These are phyloP conservation scores for Ectobius pallidus DNA, from an alignment of 2,888 invertebrate genomes.

Conservation along the genomic window DNA sequence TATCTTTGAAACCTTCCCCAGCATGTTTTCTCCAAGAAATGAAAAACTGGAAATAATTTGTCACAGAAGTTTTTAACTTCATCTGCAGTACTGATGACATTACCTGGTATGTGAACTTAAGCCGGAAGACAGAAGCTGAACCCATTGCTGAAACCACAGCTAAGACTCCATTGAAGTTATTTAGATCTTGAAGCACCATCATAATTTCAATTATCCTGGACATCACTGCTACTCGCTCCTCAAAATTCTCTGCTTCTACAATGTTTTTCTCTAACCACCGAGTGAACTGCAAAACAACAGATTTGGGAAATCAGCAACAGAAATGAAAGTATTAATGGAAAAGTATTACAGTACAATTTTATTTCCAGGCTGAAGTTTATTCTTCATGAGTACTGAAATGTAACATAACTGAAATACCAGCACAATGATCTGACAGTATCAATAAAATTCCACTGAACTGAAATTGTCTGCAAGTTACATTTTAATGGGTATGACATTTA, in stretches of 20 bases:
- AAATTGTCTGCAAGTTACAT: too few species aligned
- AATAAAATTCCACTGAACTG: too few species aligned
- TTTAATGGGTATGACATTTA: too few species aligned
- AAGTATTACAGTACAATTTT: background rate
- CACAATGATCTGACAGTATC: too few species aligned
- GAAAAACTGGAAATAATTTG: too few species aligned
- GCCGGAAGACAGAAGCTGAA: slow-evolving; percentile 88
- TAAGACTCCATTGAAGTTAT: slow-evolving; percentile 98
- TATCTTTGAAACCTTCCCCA: too few species aligned
- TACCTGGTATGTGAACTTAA: slow-evolving; percentile 78
- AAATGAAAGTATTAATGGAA: background rate
- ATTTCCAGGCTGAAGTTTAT: background rate
- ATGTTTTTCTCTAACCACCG: slow-evolving; percentile 97
- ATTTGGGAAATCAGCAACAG: slow-evolving; percentile 37
- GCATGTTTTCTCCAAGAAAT: too few species aligned
- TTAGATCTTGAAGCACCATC: slow-evolving; percentile 92
- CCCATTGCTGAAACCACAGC: slow-evolving; percentile 92
- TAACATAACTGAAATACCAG: too few species aligned
- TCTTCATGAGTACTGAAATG: too few species aligned
- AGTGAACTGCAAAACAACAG: slow-evolving; percentile 75
- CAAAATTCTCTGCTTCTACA: slow-evolving; percentile 93
- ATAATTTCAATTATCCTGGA: slow-evolving; percentile 92
- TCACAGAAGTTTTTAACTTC: too few species aligned
- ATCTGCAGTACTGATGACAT: too few species aligned
- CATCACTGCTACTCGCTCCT: slow-evolving; percentile 91